These are phyloP conservation scores for Ginglymostoma cirratum DNA, from an alignment of 2,113 vertebrate genomes.

Conservation along the genomic window DNA sequence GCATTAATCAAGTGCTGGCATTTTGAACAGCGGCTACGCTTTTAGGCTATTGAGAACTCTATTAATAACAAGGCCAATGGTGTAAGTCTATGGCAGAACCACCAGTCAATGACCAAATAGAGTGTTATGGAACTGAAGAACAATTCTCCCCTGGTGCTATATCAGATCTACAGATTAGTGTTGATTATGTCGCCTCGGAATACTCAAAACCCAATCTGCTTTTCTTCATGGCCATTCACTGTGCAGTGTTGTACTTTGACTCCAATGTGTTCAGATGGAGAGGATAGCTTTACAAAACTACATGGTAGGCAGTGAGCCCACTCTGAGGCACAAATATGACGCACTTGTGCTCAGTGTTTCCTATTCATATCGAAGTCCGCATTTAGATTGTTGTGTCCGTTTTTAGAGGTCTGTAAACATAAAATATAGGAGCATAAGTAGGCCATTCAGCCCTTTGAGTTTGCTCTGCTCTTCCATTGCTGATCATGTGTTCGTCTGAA, in stretches of 20 bases:
- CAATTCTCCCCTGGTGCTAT: background rate
- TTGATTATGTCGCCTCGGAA: background rate
- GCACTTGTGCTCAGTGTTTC: background rate
- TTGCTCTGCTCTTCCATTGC: too few relatives aligned
- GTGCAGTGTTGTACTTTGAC: background rate
- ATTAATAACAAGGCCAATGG: conserved; percentile 21
- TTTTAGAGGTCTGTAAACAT: background rate
- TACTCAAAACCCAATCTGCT: background rate
- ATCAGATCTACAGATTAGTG: conserved; percentile 1
- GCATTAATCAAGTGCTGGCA: conserved; percentile 32
- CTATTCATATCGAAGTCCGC: background rate
- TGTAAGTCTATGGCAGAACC: background rate
- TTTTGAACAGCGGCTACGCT: conserved; percentile 14
- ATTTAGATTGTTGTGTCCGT: background rate
- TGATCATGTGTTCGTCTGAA: too few relatives aligned
- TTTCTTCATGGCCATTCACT: background rate
- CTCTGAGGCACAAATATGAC: background rate
- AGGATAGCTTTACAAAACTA: background rate
- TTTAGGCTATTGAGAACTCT: conserved; percentile 18
- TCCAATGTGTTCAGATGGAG: background rate
- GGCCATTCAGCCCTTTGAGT: too few relatives aligned
- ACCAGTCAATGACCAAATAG: conserved; percentile 15
- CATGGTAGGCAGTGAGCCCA: background rate
- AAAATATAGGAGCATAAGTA: too few relatives aligned
- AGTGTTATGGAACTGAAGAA: background rate